Percentiles rank a stretch among this genome's conserved stretches.
Conservation (phyloP, 64 coral and sea anemone genomes). For the Dendronephthya gigantea region DNA sequence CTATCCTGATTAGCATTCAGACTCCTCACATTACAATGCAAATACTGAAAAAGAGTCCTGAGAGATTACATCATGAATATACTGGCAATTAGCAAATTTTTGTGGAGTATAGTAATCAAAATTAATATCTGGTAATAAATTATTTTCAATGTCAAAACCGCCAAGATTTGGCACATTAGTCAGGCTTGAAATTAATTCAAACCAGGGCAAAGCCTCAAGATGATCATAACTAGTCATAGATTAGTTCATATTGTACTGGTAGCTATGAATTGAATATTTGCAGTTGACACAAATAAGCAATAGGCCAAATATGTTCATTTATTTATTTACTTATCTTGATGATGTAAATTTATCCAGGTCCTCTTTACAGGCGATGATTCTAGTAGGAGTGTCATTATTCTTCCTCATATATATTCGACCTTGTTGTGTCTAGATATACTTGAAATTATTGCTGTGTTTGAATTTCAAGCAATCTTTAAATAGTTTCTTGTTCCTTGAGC, state of each 20-base stretch:
- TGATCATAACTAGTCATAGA: too few species aligned
- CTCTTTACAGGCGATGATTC: not conserved
- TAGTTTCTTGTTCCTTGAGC: constrained; percentile 6
- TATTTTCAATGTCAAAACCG: constrained; percentile 9
- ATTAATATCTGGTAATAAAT: constrained; percentile 8
- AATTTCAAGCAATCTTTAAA: constrained; percentile 31
- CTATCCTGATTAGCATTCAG: not conserved
- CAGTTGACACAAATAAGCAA: too few species aligned
- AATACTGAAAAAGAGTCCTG: constrained; percentile 16
- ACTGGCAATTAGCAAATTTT: not conserved
- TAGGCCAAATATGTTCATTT: too few species aligned
- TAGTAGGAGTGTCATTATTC: not conserved
- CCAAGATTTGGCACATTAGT: constrained; percentile 4
- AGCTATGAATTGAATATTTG: too few species aligned
- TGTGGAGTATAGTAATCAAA: constrained; percentile 29
- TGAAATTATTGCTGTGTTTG: not conserved
- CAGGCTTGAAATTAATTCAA: too few species aligned
- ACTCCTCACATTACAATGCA: constrained; percentile 25
- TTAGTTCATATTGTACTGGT: too few species aligned
- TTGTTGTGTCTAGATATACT: constrained; percentile 30
- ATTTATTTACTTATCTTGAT: too few species aligned
- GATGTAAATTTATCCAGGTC: too few species aligned
- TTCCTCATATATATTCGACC: constrained; percentile 23
- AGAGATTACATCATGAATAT: not conserved
- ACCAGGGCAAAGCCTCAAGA: too few species aligned